phyloP scores from a whole-genome alignment of 2,113 vertebrate species.

The Mus spicilegus region DNA sequence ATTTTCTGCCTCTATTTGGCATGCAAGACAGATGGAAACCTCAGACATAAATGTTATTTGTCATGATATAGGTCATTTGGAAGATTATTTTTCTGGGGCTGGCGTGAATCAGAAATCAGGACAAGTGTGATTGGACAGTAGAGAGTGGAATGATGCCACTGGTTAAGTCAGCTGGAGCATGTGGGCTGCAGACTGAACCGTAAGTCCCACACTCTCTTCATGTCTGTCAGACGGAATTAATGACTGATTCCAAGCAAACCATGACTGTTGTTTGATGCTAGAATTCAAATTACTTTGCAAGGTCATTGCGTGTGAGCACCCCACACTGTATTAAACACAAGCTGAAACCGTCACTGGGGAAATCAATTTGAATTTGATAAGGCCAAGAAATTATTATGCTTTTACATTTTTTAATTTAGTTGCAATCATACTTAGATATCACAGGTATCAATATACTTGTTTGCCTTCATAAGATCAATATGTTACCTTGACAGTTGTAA shows the following conservation, averaged over 20 bases:
- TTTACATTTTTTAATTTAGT: neutral
- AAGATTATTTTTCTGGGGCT: constrained; percentile 63
- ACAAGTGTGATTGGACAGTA: constrained; percentile 82
- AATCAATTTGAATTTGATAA: constrained; percentile 66
- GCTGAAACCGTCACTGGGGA: constrained; percentile 67
- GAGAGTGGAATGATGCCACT: constrained; percentile 81
- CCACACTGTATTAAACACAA: constrained; percentile 76
- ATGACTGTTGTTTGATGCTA: constrained; percentile 72
- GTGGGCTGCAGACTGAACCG: constrained; percentile 72
- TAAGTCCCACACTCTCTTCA: constrained; percentile 78
- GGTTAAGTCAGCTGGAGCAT: constrained; percentile 80
- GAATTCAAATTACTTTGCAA: constrained; percentile 78
- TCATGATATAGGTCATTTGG: constrained; percentile 65
- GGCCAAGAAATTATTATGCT: neutral
- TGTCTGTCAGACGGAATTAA: constrained; percentile 85
- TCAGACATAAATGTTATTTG: constrained; percentile 39
- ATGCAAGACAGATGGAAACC: constrained; percentile 61
- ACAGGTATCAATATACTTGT: neutral
- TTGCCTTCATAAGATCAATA: constrained; percentile 2
- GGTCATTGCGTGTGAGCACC: constrained; percentile 68
- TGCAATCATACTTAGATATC: neutral
- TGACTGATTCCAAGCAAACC: constrained; percentile 79
- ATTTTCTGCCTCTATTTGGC: constrained; percentile 56
- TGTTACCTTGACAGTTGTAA: neutral
- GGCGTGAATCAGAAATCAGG: constrained; percentile 44